A percentile compares a stretch with the other conserved stretches of the same genome.
Conservation (phyloP, 2,797 vertebrate genomes). For the Bradypus variegatus region DNA sequence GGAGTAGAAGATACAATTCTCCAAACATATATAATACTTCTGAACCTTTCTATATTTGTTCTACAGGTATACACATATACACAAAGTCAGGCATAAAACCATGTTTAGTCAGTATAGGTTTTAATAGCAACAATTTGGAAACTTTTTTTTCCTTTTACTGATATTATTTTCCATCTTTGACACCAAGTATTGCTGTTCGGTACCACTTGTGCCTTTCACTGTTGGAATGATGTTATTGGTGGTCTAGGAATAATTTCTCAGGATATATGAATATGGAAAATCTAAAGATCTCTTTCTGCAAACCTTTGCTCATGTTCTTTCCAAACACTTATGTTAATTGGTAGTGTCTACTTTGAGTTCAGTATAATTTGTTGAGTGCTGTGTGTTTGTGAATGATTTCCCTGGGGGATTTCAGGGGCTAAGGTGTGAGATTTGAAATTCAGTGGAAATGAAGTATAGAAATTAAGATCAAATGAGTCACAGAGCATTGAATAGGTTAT, state of each 20-base stretch:
- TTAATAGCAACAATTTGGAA: background rate
- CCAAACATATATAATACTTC: background rate
- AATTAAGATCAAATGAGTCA: slow-evolving; percentile 3
- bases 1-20: background rate
- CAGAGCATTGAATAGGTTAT: background rate
- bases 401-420: background rate
- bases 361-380: background rate
- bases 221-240: background rate
- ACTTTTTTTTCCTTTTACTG: background rate
- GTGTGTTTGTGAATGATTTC: background rate
- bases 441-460: slow-evolving; percentile 15
- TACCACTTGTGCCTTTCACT: background rate
- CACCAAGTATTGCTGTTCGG: background rate
- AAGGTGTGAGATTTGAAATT: slow-evolving; percentile 22
- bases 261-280: background rate
- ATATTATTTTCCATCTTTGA: slow-evolving; percentile 10
- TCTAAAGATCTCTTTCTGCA: background rate
- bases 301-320: background rate
- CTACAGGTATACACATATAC: background rate
- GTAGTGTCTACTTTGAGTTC: background rate
- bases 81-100: background rate
- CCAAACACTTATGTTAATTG: background rate
- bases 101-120: background rate
- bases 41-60: background rate
- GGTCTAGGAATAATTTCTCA: background rate